These are phyloP conservation scores for Drosophila guanche DNA, from an alignment of 1,140 invertebrate genomes.

Conservation along the genomic window DNA sequence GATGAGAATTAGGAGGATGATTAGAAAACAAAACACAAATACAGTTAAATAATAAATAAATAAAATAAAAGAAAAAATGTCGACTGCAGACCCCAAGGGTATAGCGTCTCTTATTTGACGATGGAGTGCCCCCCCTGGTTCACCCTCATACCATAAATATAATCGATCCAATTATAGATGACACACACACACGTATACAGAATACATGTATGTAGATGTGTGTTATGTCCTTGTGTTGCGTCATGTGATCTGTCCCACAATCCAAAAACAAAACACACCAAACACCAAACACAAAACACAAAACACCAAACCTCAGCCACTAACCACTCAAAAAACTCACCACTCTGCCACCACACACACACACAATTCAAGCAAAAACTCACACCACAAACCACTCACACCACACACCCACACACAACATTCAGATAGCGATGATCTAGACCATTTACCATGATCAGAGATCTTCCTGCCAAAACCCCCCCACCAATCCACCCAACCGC, in stretches of 20 bases:
- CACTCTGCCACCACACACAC: conserved; percentile 8
- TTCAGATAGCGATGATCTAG: conserved; percentile 49
- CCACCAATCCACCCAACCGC: too few relatives aligned
- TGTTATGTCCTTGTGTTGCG: conserved; percentile 70
- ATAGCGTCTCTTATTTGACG: conserved; percentile 73
- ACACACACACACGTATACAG: conserved; percentile 53
- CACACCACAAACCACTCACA: conserved; percentile 18
- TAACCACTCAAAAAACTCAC: conserved; percentile 1
- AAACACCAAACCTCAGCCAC: conserved; percentile 11
- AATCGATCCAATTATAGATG: conserved; percentile 30
- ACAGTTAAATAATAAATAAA: conserved; percentile 11
- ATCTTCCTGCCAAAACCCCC: too few relatives aligned
- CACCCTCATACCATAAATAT: conserved; percentile 50
- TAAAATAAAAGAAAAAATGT: conserved; percentile 37
- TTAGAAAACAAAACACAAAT: conserved; percentile 17
- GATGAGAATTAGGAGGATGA: conserved; percentile 25
- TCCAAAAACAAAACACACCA: conserved; percentile 44
- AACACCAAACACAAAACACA: conserved; percentile 19
- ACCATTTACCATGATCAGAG: conserved; percentile 26
- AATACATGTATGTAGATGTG: conserved; percentile 56
- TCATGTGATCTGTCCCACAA: conserved; percentile 70
- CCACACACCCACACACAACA: not conserved
- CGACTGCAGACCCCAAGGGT: conserved; percentile 83
- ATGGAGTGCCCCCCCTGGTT: conserved; percentile 43
- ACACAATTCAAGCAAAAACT: not conserved